These are phyloP conservation scores for Omphaloscelis lunosa DNA, from an alignment of 2,888 invertebrate species.

Conservation along the genomic window DNA sequence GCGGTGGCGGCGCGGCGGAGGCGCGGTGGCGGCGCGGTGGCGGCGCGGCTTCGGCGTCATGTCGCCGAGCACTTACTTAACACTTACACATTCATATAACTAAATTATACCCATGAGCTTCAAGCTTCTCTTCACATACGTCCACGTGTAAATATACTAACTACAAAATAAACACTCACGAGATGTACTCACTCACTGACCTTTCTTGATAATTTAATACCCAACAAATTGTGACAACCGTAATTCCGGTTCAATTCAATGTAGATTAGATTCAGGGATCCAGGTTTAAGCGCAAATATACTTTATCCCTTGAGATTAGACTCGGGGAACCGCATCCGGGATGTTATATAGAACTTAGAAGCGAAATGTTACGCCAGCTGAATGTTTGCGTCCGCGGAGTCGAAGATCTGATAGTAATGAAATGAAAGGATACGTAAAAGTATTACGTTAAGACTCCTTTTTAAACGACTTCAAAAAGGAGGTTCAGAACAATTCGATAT, in stretches of 20 bases:
- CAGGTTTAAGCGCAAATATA: conserved; percentile 49
- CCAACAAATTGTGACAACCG: conserved; percentile 38
- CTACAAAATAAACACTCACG: neutral
- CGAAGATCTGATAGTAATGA: neutral
- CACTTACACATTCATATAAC: neutral
- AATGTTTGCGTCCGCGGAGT: conserved; percentile 3
- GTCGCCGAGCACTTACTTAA: too few relatives aligned
- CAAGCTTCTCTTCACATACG: neutral
- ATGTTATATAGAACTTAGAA: conserved; percentile 8
- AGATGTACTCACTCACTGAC: conserved; percentile 1
- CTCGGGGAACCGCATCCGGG: conserved; percentile 26
- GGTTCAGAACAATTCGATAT: too few relatives aligned
- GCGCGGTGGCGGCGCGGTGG: too few relatives aligned
- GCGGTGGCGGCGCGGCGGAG: too few relatives aligned
- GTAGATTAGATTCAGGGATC: conserved; percentile 39
- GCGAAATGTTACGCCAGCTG: conserved; percentile 5
- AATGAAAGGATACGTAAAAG: neutral
- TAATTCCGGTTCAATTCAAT: conserved; percentile 50
- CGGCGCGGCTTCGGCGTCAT: too few relatives aligned
- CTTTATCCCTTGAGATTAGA: conserved; percentile 53
- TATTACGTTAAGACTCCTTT: neutral
- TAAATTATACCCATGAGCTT: neutral
- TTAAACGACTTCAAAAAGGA: too few relatives aligned
- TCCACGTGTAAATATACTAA: neutral
- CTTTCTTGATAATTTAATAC: conserved; percentile 51